These are phyloP conservation scores for Rutilus rutilus DNA, from an alignment of 2,113 vertebrate genomes.

Conservation along the genomic window DNA sequence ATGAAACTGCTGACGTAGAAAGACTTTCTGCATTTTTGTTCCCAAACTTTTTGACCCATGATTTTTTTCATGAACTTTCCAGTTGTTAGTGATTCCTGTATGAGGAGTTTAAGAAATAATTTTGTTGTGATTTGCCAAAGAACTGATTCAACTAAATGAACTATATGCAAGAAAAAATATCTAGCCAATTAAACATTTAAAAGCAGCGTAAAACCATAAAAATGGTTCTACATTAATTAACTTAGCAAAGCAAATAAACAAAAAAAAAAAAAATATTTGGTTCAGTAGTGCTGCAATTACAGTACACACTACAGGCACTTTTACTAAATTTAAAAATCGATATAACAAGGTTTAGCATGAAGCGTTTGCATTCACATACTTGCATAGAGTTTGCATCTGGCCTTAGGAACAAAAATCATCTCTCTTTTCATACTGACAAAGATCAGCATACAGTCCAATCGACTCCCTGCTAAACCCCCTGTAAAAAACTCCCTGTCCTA, in stretches of 20 bases:
- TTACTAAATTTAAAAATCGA: not conserved
- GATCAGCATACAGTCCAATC: constrained; percentile 30
- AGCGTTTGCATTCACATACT: not conserved
- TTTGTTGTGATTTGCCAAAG: not conserved
- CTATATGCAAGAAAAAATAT: too few relatives aligned
- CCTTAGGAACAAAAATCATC: not conserved
- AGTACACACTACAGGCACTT: not conserved
- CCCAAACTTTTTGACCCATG: not conserved
- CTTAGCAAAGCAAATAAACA: not conserved
- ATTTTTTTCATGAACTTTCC: not conserved
- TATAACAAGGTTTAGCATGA: not conserved
- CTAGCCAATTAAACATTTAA: too few relatives aligned
- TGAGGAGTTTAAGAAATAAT: not conserved
- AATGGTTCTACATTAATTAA: not conserved
- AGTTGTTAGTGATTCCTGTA: not conserved
- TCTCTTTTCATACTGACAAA: not conserved
- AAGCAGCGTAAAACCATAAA: too few relatives aligned
- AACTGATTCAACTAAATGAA: not conserved
- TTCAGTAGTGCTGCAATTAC: not conserved
- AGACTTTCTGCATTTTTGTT: not conserved
- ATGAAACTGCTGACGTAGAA: not conserved
- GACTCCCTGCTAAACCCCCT: constrained; percentile 60
- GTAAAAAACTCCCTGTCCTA: constrained; percentile 72
- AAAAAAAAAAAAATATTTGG: too few relatives aligned
- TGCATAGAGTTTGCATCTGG: not conserved